These are phyloP conservation scores for Vombatus ursinus DNA, from an alignment of 2,113 vertebrate species.

Conservation along the genomic window DNA sequence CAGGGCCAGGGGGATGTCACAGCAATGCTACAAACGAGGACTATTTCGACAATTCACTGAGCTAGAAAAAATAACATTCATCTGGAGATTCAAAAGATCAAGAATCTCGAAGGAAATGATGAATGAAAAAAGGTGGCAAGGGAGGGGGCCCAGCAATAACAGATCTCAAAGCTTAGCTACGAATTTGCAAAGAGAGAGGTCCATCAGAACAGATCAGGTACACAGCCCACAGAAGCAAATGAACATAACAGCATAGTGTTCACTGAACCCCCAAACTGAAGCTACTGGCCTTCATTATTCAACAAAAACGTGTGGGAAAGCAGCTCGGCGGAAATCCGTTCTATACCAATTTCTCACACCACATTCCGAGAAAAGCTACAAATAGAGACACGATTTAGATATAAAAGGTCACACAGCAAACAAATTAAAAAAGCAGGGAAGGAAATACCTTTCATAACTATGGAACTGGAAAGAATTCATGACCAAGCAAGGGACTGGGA, in stretches of 20 bases:
- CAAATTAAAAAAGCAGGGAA: background rate
- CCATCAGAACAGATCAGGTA: background rate
- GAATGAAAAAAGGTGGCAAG: background rate
- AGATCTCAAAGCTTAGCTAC: background rate
- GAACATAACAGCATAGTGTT: background rate
- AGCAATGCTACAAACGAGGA: background rate
- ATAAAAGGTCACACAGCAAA: background rate
- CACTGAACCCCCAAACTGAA: background rate
- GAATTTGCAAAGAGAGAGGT: background rate
- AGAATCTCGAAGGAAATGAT: background rate
- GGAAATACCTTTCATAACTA: no score
- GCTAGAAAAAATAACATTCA: background rate
- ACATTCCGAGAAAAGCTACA: background rate
- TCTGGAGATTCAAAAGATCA: background rate
- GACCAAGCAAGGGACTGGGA: background rate
- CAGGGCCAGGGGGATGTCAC: background rate
- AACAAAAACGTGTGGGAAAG: background rate
- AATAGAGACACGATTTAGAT: background rate
- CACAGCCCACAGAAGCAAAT: background rate
- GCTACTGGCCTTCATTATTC: background rate
- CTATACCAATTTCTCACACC: background rate
- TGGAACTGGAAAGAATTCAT: background rate
- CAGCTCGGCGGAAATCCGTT: background rate
- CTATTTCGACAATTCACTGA: background rate
- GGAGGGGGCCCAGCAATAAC: background rate